A percentile compares a stretch with the other conserved stretches of the same genome.
These are phyloP conservation scores for Battus philenor DNA, from an alignment of 1,140 invertebrate species.

Conservation along the genomic window DNA sequence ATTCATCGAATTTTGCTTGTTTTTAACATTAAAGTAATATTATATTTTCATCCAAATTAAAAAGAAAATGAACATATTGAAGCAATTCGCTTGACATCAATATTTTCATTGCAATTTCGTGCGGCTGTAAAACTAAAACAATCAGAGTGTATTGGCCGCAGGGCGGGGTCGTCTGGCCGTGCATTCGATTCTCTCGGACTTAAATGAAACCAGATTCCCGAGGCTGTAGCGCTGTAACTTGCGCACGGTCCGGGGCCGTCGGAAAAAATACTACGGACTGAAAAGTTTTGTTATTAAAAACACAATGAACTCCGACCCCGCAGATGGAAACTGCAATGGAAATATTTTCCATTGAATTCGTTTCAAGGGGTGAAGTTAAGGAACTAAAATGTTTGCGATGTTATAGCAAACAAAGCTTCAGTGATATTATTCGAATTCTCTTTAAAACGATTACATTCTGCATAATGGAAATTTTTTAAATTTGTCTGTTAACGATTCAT, in stretches of 20 bases:
- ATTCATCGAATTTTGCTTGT: too few species aligned
- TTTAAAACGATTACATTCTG: too few species aligned
- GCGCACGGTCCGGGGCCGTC: neutral
- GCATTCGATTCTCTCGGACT: neutral
- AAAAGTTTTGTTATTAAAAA: slow-evolving; percentile 7
- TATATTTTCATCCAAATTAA: too few species aligned
- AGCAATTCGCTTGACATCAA: too few species aligned
- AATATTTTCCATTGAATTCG: slow-evolving; percentile 6
- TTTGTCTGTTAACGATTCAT: too few species aligned
- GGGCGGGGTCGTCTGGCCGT: neutral
- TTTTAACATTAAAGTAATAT: too few species aligned
- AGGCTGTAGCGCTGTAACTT: neutral
- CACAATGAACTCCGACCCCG: neutral
- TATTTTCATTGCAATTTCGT: too few species aligned
- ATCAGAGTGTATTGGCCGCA: neutral
- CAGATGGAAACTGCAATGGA: neutral
- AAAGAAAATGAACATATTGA: too few species aligned
- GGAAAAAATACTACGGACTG: slow-evolving; percentile 7
- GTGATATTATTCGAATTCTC: too few species aligned
- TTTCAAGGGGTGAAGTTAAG: slow-evolving; percentile 2
- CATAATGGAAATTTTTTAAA: too few species aligned
- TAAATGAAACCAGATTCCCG: slow-evolving; percentile 2
- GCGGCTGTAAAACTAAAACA: neutral
- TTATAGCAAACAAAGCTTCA: too few species aligned
- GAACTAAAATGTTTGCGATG: neutral